Percentiles rank a stretch among this genome's conserved stretches.
Conservation (phyloP, 2,797 vertebrate genomes). For the Acanthopagrus latus region DNA sequence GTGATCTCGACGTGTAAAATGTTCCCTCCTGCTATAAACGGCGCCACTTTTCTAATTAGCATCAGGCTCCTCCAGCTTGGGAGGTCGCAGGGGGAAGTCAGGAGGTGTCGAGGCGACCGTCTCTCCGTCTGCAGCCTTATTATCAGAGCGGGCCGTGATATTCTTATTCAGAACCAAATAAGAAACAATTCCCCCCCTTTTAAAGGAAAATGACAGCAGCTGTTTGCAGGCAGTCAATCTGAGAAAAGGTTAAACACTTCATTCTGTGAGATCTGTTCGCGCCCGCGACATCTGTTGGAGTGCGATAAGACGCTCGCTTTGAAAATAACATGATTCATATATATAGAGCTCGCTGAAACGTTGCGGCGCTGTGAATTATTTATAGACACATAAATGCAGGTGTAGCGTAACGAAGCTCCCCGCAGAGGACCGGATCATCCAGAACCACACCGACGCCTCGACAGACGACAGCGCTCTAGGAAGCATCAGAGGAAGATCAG, state of each 20-base stretch:
- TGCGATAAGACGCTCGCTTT: slow-evolving; percentile 20
- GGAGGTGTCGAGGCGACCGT: not conserved
- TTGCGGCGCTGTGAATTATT: not conserved
- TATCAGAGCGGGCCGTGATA: not conserved
- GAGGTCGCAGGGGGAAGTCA: not conserved
- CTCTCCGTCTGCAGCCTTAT: rapidly evolving
- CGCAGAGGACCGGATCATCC: not conserved
- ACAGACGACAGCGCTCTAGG: not conserved
- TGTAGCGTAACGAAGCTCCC: not conserved
- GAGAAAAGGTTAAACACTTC: slow-evolving; percentile 51
- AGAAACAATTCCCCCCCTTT: not conserved
- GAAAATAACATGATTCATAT: slow-evolving; percentile 3
- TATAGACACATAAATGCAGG: not conserved
- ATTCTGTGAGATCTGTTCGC: not conserved
- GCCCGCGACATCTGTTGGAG: slow-evolving; percentile 20
- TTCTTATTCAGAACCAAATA: not conserved
- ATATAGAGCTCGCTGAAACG: not conserved
- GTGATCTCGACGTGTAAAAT: slow-evolving; percentile 30
- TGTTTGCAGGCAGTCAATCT: slow-evolving; percentile 12
- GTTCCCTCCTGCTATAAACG: slow-evolving; percentile 5
- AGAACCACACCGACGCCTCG: not conserved
- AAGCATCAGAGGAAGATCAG: not conserved
- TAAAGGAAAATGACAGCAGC: not conserved
- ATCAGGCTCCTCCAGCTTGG: not conserved
- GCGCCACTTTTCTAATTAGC: not conserved